These are phyloP conservation scores for Cirrhinus molitorella DNA, from an alignment of 2,797 vertebrate genomes.

Conservation along the genomic window DNA sequence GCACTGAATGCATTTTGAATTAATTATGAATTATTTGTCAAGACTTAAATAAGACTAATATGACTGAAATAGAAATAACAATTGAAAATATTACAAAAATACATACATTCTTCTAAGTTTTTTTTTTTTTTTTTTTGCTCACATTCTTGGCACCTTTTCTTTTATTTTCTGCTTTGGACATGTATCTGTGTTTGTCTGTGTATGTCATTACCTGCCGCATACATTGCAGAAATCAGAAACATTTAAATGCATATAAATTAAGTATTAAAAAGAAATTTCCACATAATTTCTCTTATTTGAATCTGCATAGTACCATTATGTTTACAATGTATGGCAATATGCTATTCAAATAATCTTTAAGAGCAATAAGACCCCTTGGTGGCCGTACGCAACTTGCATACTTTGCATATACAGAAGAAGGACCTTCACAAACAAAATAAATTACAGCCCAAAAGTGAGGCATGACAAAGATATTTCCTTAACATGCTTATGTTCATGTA, in stretches of 20 bases:
- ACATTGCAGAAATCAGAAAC: neutral
- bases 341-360: neutral
- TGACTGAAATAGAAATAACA: neutral
- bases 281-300: neutral
- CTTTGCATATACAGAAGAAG: neutral
- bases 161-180: neutral
- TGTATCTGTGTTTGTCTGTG: neutral
- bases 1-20: no score
- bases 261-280: neutral
- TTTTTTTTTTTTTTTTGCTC: no score
- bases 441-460: neutral
- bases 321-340: neutral
- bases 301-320: neutral
- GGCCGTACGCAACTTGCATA: neutral
- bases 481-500: conserved; percentile 4
- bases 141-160: neutral
- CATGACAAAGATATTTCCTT: neutral
- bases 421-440: no score
- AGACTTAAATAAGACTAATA: neutral
- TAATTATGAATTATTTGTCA: neutral
- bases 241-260: neutral
- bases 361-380: neutral
- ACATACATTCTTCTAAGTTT: neutral
- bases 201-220: neutral
- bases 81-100: neutral